phyloP scores from a whole-genome alignment of 2,113 vertebrate genomes.

The Tragelaphus scriptus region DNA sequence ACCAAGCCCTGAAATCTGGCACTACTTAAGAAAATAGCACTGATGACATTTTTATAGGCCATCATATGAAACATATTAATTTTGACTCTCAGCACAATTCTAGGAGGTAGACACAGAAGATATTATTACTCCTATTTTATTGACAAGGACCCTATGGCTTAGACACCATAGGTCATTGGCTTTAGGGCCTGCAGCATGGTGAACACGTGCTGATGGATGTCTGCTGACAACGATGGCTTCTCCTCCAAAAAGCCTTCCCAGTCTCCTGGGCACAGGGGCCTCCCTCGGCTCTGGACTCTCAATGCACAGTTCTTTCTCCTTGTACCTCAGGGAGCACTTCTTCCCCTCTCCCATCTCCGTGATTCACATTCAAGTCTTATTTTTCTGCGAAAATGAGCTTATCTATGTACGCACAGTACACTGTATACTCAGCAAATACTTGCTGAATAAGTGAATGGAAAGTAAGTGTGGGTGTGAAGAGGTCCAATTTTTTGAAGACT shows the following conservation, averaged over 20 bases:
- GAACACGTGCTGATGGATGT: not conserved
- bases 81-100: not conserved
- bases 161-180: not conserved
- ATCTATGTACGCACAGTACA: too few relatives aligned
- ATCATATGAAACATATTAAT: not conserved
- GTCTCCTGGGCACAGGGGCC: not conserved
- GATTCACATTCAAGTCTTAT: not conserved
- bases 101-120: not conserved
- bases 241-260: not conserved
- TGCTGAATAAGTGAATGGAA: not conserved
- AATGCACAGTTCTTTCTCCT: not conserved
- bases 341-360: not conserved
- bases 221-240: not conserved
- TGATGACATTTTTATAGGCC: not conserved
- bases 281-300: not conserved
- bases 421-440: not conserved
- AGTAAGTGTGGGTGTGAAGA: not conserved
- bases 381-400: not conserved
- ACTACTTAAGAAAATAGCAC: not conserved
- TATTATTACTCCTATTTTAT: not conserved
- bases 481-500: not conserved
- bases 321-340: not conserved
- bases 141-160: not conserved
- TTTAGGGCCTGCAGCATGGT: not conserved
- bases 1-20: not conserved